phyloP scores from a whole-genome alignment of 92 coral and sea anemone species.

The Zoanthus gigantus region DNA sequence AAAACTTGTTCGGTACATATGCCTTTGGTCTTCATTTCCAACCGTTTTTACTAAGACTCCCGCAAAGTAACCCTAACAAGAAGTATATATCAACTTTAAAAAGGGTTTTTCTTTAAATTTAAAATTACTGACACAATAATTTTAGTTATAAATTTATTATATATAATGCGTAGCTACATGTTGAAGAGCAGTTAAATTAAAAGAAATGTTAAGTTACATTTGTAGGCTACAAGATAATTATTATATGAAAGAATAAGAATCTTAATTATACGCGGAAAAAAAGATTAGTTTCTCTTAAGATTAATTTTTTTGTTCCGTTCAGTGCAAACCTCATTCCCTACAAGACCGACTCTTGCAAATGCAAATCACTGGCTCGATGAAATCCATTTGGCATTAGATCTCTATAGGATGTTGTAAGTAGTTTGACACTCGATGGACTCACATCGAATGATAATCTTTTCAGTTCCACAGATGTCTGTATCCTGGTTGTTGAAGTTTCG shows the following conservation, averaged over 20 bases:
- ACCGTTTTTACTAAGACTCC: not conserved
- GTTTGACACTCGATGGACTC: not conserved
- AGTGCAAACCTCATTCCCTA: not conserved
- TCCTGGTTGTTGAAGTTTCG: conserved; percentile 14
- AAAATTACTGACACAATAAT: not conserved
- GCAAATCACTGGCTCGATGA: not conserved
- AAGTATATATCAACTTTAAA: not conserved
- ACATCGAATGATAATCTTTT: conserved; percentile 9
- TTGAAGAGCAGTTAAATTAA: too few species aligned
- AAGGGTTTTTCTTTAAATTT: not conserved
- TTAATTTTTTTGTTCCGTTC: not conserved
- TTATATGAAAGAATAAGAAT: too few species aligned
- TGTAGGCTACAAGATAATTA: too few species aligned
- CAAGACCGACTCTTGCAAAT: not conserved
- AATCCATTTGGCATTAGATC: not conserved
- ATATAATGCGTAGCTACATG: not conserved
- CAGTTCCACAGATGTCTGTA: conserved; percentile 14
- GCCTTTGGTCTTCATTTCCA: not conserved
- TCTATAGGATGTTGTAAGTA: not conserved
- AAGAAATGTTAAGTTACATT: too few species aligned
- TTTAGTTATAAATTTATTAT: not conserved
- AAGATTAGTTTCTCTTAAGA: not conserved
- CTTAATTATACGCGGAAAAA: not conserved
- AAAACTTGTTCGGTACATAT: not conserved
- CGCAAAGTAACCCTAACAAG: not conserved